Base-by-base conservation (phyloP, 2,113 vertebrate genomes). In the Upupa epops region DNA sequence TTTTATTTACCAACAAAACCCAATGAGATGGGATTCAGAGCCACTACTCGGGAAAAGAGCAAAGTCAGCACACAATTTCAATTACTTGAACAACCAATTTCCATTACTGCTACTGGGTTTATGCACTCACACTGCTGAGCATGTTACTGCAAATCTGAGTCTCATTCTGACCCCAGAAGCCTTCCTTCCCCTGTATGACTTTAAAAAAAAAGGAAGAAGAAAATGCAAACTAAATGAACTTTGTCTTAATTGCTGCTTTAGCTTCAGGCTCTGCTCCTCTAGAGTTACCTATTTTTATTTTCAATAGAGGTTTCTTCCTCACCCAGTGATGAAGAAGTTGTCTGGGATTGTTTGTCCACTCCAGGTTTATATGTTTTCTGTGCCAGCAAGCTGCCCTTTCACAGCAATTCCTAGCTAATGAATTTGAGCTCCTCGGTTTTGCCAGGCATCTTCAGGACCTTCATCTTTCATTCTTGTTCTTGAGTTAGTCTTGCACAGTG, bases 41-140 rank as follows among this genome's bases (percentile, higher is more conserved):
- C 49, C n/a, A 45, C 66, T 48, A 13, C 49, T 5, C 36, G 72
- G 31, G 36, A 61, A 69, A 36, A 87, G 36, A 85, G 75, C 55
- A 29, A 79, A 87, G 55, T 91, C 86, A 91, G 86, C 76, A 83
- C 31, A 40, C 16, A 75, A 76, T 69, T 91, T 91, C 79, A 89
- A 89, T 94, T 85, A 82, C 46, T 83, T 69, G 51, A 42, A 69
- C 29, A 93, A 49, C 28, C 49, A 8, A 65, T 90, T 94, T 80
- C 92, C 22, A 42, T 94, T 83, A 73, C 46, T 77, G 55, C 31
- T 90, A 90, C 91, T 80, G 64, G 83, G 59, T 87, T 88, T 77
- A 61, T 16, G 36, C 20, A 63, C 59, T 51, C 13, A 2, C 90
- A 77, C 42, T 74, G 21, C 71, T 31, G 69, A 90, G 64, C 26